These are phyloP conservation scores for Rhamnusium bicolor DNA, from an alignment of 2,888 invertebrate genomes.

Conservation along the genomic window DNA sequence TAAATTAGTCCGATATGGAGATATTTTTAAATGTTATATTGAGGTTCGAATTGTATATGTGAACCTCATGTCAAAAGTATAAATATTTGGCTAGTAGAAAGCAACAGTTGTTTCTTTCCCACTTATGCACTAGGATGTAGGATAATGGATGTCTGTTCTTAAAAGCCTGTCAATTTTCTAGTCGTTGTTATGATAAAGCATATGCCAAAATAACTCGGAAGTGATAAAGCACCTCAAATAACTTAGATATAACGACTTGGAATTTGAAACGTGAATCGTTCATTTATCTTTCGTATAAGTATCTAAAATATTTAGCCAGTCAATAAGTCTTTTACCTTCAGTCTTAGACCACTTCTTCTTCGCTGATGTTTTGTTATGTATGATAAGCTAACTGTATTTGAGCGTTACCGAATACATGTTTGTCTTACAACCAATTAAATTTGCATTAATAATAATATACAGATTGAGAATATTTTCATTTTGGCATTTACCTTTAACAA, in stretches of 20 bases:
- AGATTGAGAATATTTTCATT: too few species aligned
- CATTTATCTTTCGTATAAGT: constrained; percentile 1
- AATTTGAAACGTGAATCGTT: constrained; percentile 7
- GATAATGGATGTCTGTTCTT: constrained; percentile 17
- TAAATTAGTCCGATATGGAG: too few species aligned
- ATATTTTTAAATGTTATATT: too few species aligned
- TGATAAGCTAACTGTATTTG: too few species aligned
- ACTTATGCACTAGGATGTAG: background rate
- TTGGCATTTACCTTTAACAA: too few species aligned
- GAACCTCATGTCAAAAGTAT: too few species aligned
- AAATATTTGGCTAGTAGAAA: too few species aligned
- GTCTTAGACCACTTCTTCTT: background rate
- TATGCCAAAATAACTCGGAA: constrained; percentile 14
- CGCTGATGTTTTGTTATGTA: too few species aligned
- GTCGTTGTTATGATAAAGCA: constrained; percentile 2
- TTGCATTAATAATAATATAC: too few species aligned
- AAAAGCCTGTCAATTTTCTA: constrained; percentile 30
- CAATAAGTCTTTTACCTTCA: background rate
- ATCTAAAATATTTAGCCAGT: background rate
- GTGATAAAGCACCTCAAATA: constrained; percentile 18
- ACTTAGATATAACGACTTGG: background rate
- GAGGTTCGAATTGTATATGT: too few species aligned
- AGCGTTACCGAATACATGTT: too few species aligned
- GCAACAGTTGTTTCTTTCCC: constrained; percentile 5
- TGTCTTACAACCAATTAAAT: too few species aligned